phyloP scores from a whole-genome alignment of 2,797 vertebrate species.

The Enteromius radiatus region DNA sequence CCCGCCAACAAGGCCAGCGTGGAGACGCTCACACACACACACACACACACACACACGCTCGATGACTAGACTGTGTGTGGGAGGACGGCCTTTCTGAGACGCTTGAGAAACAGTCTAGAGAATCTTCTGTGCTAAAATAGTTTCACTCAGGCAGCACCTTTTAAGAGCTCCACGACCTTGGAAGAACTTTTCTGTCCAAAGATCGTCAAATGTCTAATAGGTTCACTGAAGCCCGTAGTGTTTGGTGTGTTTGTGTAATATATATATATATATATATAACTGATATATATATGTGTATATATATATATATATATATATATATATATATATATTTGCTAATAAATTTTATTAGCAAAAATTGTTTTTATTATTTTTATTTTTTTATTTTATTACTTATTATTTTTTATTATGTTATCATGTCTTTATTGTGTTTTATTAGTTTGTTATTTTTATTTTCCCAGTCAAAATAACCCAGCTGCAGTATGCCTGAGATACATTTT shows the following conservation, averaged over 20 bases:
- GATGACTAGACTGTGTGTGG: slow-evolving; percentile 41
- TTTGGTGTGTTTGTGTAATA: not conserved
- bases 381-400: too few relatives aligned
- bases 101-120: slow-evolving; percentile 17
- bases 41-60: slow-evolving; percentile 24
- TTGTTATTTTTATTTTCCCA: too few relatives aligned
- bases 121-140: slow-evolving; percentile 30
- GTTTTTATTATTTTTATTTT: too few relatives aligned
- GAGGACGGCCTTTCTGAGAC: slow-evolving; percentile 32
- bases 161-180: slow-evolving; percentile 10
- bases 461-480: too few relatives aligned
- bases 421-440: too few relatives aligned
- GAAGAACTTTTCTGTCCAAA: slow-evolving; percentile 18
- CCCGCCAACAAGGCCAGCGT: slow-evolving; percentile 50
- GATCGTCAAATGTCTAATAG: slow-evolving; percentile 7
- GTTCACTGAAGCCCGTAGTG: not conserved
- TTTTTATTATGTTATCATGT: too few relatives aligned
- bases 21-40: slow-evolving; percentile 26
- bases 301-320: not conserved
- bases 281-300: not conserved
- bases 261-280: not conserved
- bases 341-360: too few relatives aligned
- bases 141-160: slow-evolving; percentile 16
- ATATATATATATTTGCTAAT: not conserved
- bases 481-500: too few relatives aligned